Evolutionary conservation across 2,113 vertebrate species (phyloP).

Genomic region (Ochotona curzoniae): DNA sequence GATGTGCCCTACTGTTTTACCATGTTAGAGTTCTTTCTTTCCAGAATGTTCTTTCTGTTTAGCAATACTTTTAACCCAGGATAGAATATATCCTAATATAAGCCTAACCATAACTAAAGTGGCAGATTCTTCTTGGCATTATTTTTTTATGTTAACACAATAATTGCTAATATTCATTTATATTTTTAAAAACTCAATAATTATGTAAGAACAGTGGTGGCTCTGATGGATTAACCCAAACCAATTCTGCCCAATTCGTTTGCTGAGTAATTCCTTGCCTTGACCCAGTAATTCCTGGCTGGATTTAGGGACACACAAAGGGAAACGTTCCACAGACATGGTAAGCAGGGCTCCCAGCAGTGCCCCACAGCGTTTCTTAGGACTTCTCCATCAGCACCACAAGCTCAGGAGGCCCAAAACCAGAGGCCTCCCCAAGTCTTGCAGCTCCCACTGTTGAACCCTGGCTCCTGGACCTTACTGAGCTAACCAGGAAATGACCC

Average conservation of each 20-base stretch:
- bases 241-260: conserved; percentile 24
- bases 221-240: conserved; percentile 40
- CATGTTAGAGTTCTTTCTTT: background rate
- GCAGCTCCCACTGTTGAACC: background rate
- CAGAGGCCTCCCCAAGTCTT: background rate
- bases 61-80: background rate
- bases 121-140: background rate
- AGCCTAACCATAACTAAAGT: conserved; percentile 7
- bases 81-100: background rate
- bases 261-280: conserved; percentile 36
- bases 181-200: background rate
- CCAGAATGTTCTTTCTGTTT: background rate
- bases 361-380: background rate
- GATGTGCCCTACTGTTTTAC: background rate
- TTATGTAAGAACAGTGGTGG: background rate
- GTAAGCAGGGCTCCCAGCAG: background rate
- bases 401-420: background rate
- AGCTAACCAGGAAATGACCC: background rate
- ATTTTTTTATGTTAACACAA: background rate
- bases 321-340: background rate
- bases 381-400: background rate
- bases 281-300: background rate
- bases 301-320: background rate
- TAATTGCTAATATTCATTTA: too few species aligned
- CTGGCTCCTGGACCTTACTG: background rate